phyloP scores from a whole-genome alignment of 2,797 vertebrate genomes.

The Notolabrus celidotus region DNA sequence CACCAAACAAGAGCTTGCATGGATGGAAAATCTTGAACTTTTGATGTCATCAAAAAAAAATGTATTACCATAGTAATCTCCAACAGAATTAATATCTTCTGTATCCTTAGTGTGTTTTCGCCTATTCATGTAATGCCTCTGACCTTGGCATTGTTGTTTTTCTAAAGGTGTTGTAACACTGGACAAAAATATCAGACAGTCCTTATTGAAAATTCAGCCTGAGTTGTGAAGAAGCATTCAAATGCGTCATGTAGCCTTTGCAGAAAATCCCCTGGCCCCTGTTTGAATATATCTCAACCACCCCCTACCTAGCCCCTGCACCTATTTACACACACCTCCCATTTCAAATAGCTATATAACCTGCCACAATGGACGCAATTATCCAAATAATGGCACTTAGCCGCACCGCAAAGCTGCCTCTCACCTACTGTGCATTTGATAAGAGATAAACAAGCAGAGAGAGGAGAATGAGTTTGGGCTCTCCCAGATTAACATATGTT shows the following conservation, averaged over 20 bases:
- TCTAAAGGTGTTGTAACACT: conserved; percentile 58
- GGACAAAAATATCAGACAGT: conserved; percentile 56
- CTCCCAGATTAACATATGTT: conserved; percentile 87
- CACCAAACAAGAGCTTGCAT: not conserved
- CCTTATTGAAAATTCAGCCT: conserved; percentile 68
- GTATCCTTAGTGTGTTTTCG: conserved; percentile 24
- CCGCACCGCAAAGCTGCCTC: conserved; percentile 73
- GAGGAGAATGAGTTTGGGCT: conserved; percentile 80
- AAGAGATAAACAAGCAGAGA: conserved; percentile 83
- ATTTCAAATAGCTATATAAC: conserved; percentile 85
- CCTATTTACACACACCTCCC: conserved; percentile 83
- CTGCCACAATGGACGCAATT: conserved; percentile 86
- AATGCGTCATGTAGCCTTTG: conserved; percentile 68
- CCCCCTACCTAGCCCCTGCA: conserved; percentile 74
- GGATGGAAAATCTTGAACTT: not conserved
- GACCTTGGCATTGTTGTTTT: conserved; percentile 62
- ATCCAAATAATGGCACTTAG: conserved; percentile 88
- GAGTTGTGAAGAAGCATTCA: conserved; percentile 61
- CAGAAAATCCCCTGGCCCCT: conserved; percentile 69
- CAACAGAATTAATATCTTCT: conserved; percentile 1
- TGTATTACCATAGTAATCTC: conserved; percentile 20
- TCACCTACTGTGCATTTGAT: conserved; percentile 84
- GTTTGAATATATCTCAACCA: conserved; percentile 63
- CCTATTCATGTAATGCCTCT: conserved; percentile 22
- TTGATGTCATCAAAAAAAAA: conserved; percentile 2